Evolutionary conservation across 2,797 vertebrate species (phyloP), one percentile per base, ranked within the genome.

Genomic region (Okamejei kenojei): DNA sequence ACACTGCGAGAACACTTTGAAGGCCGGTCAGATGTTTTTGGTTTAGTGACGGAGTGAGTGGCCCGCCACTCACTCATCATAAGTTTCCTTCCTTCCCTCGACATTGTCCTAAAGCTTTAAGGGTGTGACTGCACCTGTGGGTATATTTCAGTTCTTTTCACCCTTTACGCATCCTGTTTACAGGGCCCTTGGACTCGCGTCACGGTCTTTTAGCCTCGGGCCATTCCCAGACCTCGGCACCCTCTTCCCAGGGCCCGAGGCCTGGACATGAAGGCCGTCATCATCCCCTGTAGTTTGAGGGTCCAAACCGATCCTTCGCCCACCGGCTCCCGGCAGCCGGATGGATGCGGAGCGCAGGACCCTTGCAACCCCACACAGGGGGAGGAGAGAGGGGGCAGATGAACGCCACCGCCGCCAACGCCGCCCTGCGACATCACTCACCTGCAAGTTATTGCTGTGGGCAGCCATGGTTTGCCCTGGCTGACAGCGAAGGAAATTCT

Each of bases 371-470:
- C 26, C 10, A 13, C 2, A 26, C 23, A 6, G 8, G 26, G 26
- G 2, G 45, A 2, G 3, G 45, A 77, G 74, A 26, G 1, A 32
- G 61, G 1, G 84, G 19, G 80, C 1, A 29, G 11, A 23, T 19
- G 8, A n/a, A 21, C 1, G 1, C 71, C 21, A 26, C 71, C 71
- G 1, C 77, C 10, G 71, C 76, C 76, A 11, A 29, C 13, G 2
- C 23, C 54, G 9, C 11, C 45, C 23, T 8, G 65, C 82, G n/a
- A 6, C 58, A 32, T 29, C 15, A 29, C n/a, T 86, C 61, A 88
- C 84, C 84, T 88, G 84, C n/a, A 88, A 21, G 15, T 68, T 88
- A n/a, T 88, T 88, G 35, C 61, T 88, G 84, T 88, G 7, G n/a
- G 84, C 61, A 10, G 84, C 84, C 84, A 88, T 88, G 45, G 4